Percentiles rank a stretch among this genome's conserved stretches.
These are phyloP conservation scores for Allophyes oxyacanthae DNA, from an alignment of 2,888 invertebrate genomes.

Conservation along the genomic window DNA sequence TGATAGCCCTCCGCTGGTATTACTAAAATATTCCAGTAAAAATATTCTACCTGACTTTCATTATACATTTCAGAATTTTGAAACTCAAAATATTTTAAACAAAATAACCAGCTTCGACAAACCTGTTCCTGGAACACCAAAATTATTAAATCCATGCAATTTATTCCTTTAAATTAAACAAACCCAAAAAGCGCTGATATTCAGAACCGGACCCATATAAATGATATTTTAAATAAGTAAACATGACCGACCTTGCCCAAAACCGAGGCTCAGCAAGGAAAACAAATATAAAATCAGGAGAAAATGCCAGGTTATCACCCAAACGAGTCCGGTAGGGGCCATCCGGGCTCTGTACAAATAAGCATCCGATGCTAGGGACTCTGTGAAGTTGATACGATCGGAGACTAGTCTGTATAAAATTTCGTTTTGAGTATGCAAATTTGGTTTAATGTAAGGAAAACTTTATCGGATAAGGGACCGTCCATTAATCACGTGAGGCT, in stretches of 20 bases:
- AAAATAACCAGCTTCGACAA: too few species aligned
- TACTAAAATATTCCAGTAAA: too few species aligned
- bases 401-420: conserved; percentile 32
- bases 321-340: conserved; percentile 61
- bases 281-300: conserved; percentile 64
- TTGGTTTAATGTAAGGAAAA: too few species aligned
- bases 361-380: conserved; percentile 49
- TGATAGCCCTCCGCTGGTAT: too few species aligned
- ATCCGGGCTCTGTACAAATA: conserved; percentile 57
- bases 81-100: too few species aligned
- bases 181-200: conserved; percentile 18
- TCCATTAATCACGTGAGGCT: too few species aligned
- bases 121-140: too few species aligned
- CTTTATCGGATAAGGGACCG: too few species aligned
- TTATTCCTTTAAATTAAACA: conserved; percentile 16
- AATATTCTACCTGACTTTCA: too few species aligned
- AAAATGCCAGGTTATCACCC: conserved; percentile 65
- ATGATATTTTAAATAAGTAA: conserved; percentile 65
- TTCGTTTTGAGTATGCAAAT: conserved; percentile 24
- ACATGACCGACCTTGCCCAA: conserved; percentile 20
- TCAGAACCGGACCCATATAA: conserved; percentile 17
- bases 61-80: too few species aligned
- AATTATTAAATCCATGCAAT: conserved; percentile 9
- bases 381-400: conserved; percentile 29
- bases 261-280: conserved; percentile 43